A percentile compares a stretch with the other conserved stretches of the same genome.
These are phyloP conservation scores for Stichodactyla mertensii DNA, from an alignment of 64 coral and sea anemone genomes.

Conservation along the genomic window DNA sequence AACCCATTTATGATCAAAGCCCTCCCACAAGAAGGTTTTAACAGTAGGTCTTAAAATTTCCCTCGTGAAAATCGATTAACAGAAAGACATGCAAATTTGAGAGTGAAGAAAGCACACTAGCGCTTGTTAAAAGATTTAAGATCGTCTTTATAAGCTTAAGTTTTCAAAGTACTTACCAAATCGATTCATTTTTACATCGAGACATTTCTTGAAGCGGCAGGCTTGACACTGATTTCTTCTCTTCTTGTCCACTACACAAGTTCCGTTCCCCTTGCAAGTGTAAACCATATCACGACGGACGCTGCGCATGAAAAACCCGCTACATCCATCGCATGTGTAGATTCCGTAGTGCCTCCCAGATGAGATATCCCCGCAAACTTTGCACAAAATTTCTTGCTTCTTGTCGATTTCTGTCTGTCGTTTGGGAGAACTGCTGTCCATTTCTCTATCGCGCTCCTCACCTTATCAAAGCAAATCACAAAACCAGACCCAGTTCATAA, in stretches of 20 bases:
- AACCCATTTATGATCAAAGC: not conserved
- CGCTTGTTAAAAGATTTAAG: not conserved
- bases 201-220: conserved; percentile 93
- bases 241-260: conserved; percentile 93
- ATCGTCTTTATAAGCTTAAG: not conserved
- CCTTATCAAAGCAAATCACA: conserved; percentile 43
- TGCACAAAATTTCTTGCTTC: conserved; percentile 90
- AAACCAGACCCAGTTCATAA: not conserved
- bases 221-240: conserved; percentile 95
- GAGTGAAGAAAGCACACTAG: not conserved
- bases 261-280: conserved; percentile 90
- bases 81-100: not conserved
- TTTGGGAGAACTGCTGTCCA: conserved; percentile 70
- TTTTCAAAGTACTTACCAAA: conserved; percentile 75
- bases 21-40: not conserved
- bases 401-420: conserved; percentile 39
- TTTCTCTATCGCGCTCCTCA: conserved; percentile 60
- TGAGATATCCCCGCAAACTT: conserved; percentile 96
- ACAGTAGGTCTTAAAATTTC: not conserved
- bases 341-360: conserved; percentile 92
- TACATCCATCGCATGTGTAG: conserved; percentile 90
- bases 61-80: not conserved
- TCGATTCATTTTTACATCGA: conserved; percentile 98
- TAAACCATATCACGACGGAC: conserved; percentile 94
- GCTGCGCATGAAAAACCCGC: conserved; percentile 93